These are phyloP conservation scores for Novumbra hubbsi DNA, from an alignment of 2,797 vertebrate species.

Conservation along the genomic window DNA sequence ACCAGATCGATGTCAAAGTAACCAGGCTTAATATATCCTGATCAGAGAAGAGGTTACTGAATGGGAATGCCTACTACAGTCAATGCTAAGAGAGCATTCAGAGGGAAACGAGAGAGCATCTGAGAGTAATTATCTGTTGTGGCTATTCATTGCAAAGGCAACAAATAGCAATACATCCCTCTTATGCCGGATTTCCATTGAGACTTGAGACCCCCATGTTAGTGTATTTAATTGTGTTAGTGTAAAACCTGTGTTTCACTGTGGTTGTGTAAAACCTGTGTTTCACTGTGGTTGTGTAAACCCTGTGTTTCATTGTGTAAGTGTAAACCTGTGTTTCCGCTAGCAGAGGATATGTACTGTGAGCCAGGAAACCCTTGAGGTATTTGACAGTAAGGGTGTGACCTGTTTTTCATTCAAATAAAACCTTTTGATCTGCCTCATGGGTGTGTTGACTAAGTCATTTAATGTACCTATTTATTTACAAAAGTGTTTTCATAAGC, in stretches of 20 bases:
- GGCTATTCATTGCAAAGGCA: slow-evolving; percentile 46
- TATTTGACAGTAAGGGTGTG: slow-evolving; percentile 18
- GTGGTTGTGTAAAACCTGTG: too few species aligned
- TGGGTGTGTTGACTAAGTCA: neutral
- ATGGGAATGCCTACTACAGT: slow-evolving; percentile 15
- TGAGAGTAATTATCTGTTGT: slow-evolving; percentile 41
- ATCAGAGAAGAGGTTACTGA: slow-evolving; percentile 38
- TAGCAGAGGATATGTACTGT: neutral
- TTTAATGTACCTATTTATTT: neutral
- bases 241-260: too few species aligned
- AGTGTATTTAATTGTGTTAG: too few species aligned
- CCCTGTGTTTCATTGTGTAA: too few species aligned
- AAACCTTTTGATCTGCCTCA: neutral
- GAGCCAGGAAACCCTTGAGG: slow-evolving; percentile 3
- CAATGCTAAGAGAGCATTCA: slow-evolving; percentile 31
- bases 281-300: too few species aligned
- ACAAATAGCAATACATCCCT: slow-evolving; percentile 30
- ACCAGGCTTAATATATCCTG: slow-evolving; percentile 53
- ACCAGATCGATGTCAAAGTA: slow-evolving; percentile 53
- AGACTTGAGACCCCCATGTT: too few species aligned
- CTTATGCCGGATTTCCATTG: neutral
- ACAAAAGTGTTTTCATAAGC: neutral
- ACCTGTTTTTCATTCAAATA: slow-evolving; percentile 19
- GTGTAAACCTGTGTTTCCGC: too few species aligned
- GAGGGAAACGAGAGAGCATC: slow-evolving; percentile 13